Conservation (phyloP, 2,888 invertebrate species). For the Cephus runcator region DNA sequence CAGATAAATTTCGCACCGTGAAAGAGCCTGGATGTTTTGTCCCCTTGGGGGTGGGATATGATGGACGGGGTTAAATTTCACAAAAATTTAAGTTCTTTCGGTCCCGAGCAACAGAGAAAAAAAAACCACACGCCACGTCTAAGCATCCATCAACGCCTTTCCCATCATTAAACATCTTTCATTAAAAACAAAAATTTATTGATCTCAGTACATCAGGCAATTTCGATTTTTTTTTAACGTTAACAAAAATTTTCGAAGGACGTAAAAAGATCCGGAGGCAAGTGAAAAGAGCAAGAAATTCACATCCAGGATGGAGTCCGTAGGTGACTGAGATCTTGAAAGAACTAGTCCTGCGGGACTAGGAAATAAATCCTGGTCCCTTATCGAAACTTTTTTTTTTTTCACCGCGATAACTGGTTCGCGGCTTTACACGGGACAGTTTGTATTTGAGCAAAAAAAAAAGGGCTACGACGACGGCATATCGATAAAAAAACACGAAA, state of each 20-base stretch:
- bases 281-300: too few relatives aligned
- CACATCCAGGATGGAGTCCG: too few relatives aligned
- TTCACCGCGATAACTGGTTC: conserved; percentile 5
- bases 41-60: conserved; percentile 5
- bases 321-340: too few relatives aligned
- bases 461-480: not conserved
- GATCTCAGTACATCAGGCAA: too few relatives aligned
- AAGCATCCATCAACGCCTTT: too few relatives aligned
- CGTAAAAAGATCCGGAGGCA: too few relatives aligned
- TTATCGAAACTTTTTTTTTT: conserved; percentile 5
- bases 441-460: conserved; percentile 24
- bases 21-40: conserved; percentile 20
- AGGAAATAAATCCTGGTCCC: not conserved
- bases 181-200: too few relatives aligned
- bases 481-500: conserved; percentile 7
- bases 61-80: conserved; percentile 18
- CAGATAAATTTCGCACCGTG: conserved; percentile 30
- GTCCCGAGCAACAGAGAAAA: not conserved
- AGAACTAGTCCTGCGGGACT: not conserved
- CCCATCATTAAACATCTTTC: too few relatives aligned
- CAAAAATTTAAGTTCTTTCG: conserved; percentile 20
- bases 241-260: too few relatives aligned
- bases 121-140: too few relatives aligned
- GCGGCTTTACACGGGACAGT: conserved; percentile 27
- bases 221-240: too few relatives aligned